phyloP scores from a whole-genome alignment of 2,888 invertebrate species.

The Morinoia aosen region DNA sequence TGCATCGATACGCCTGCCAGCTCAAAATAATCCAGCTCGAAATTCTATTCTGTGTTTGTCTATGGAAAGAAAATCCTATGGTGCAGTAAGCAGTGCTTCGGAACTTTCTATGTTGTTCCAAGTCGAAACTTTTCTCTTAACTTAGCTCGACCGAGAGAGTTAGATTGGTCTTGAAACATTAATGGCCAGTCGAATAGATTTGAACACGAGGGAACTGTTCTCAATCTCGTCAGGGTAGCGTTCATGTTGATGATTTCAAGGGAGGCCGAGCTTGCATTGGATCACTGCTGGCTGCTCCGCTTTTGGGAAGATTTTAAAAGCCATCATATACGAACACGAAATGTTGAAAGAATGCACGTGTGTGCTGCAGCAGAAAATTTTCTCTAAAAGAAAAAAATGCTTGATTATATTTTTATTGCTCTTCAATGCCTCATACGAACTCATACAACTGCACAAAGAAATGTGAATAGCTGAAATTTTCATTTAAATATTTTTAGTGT shows the following conservation, averaged over 20 bases:
- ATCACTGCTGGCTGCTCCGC: not conserved
- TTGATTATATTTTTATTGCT: not conserved
- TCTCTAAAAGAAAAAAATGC: not conserved
- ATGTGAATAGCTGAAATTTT: too few relatives aligned
- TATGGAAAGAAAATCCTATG: slow-evolving; percentile 5
- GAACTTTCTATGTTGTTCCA: slow-evolving; percentile 23
- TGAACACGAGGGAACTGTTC: slow-evolving; percentile 45
- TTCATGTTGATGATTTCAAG: not conserved
- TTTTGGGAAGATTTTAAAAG: not conserved
- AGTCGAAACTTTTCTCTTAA: slow-evolving; percentile 43
- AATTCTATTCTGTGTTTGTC: slow-evolving; percentile 3
- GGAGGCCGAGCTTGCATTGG: not conserved
- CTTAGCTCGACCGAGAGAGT: slow-evolving; percentile 38
- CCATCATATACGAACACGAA: not conserved
- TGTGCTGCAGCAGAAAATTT: not conserved
- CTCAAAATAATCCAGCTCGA: not conserved
- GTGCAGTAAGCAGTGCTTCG: slow-evolving; percentile 16
- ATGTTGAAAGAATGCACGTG: not conserved
- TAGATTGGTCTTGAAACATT: slow-evolving; percentile 50
- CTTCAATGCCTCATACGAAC: not conserved
- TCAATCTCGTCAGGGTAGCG: slow-evolving; percentile 45
- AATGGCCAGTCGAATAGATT: slow-evolving; percentile 41
- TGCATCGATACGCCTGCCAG: not conserved
- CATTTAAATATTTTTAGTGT: too few relatives aligned
- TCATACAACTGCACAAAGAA: too few relatives aligned